Evolutionary conservation across 2,888 invertebrate genomes (phyloP), one percentile per base, ranked within the genome.

Genomic region (Carterocephalus palaemon): DNA sequence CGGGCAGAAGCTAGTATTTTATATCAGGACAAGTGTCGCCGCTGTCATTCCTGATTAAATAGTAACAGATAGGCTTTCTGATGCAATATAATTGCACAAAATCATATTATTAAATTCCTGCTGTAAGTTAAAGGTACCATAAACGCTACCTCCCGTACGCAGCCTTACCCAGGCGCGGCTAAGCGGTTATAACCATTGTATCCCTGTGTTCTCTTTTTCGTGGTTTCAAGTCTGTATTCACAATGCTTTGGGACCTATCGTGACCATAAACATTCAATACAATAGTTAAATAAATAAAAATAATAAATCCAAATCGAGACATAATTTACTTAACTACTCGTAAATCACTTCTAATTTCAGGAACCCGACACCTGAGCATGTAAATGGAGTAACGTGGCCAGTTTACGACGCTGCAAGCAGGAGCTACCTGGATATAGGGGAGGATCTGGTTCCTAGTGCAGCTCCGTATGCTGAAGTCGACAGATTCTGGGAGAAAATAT

Each of bases 281-380:
- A 6, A 19, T 19, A 19, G 19, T 39, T 15, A 28, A 26, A n/a
- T 28, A 39, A 8, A 8, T 28, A 3, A 33, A 15, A 7, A 8
- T 17, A 33, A 17, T 33, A 3, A 9, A 33, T 5, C 10, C n/a
- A n/a, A n/a, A n/a, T n/a, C n/a, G n/a, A 10, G 4, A 23, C 3
- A 23, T 10, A 10, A 22, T 13, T 4, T 8, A 22, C 22, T 7
- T 6, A 19, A 6, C 3, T n/a, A n/a, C n/a, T 46, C 17, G 42
- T 19, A 19, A 19, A 19, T 19, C 3, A 4, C 6, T 19, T 4
- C 6, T 19, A 6, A 4, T 20, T 48, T 1, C 36, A 56, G 56
- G 5, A 52, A 54, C 26, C 56, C 52, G 7, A 52, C 57, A 0
- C 55, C 57, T 1, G 49, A 52, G 9, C 5, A 39, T 2, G 39